Evolutionary conservation across 2,113 vertebrate species (phyloP).

Genomic region (Hucho hucho): DNA sequence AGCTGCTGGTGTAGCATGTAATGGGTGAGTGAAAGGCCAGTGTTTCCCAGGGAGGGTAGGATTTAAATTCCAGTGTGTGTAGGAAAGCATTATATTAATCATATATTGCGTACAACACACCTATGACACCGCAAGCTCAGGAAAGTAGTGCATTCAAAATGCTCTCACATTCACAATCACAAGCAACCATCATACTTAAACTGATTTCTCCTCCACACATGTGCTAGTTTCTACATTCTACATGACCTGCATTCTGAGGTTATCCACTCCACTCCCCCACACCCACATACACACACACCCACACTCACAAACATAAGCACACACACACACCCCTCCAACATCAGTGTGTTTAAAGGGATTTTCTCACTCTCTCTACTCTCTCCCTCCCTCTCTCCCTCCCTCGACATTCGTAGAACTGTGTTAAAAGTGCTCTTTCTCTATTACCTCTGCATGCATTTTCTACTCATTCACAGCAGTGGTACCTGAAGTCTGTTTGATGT

Average conservation of each 20-base stretch:
- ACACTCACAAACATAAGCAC: conserved; percentile 4
- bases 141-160: conserved; percentile 20
- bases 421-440: too few species aligned
- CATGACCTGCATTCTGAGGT: conserved; percentile 32
- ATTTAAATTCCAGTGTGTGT: conserved; percentile 51
- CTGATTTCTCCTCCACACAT: conserved; percentile 29
- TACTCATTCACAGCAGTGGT: too few species aligned
- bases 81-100: conserved; percentile 28
- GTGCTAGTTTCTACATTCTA: conserved; percentile 43
- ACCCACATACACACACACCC: neutral
- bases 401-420: neutral
- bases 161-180: conserved; percentile 36
- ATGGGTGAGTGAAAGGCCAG: conserved; percentile 20
- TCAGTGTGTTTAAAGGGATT: conserved; percentile 1
- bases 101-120: conserved; percentile 39
- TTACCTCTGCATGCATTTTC: too few species aligned
- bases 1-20: neutral
- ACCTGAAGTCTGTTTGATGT: too few species aligned
- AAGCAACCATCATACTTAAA: conserved; percentile 38
- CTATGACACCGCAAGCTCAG: conserved; percentile 35
- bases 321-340: neutral
- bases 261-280: neutral
- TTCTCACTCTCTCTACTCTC: conserved; percentile 13
- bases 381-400: conserved; percentile 11
- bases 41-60: conserved; percentile 30